Base-by-base conservation (phyloP, 2,888 invertebrate species). In the Synergus japonicus region DNA sequence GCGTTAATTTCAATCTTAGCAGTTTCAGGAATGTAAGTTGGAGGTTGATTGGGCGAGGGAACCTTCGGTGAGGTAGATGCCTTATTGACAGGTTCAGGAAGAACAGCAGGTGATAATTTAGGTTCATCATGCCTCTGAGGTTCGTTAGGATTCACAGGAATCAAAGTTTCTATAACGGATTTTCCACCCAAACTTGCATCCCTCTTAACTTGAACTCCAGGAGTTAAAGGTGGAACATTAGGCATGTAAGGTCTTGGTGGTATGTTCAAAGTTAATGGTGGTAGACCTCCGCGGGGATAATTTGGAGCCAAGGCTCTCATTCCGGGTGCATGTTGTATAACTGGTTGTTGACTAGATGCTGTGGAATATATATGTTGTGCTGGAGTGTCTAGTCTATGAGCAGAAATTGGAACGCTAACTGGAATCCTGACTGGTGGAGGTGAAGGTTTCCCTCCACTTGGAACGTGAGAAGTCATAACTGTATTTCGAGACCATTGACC, bases 41-140 rank as follows among this genome's bases (percentile, higher is more conserved):
- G 92, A 12, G 92, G 92, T 58, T 92, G 92, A 83, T 92, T 92
- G 0, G 92, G 92, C 67, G 92, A 92, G 4, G 92, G 92, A 29
- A 92, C 90, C 73, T 92, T 92, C 0, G 92, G 92, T 9, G 92
- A 92, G 0, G 92, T 92, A 0, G 92, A 92, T 0, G 91, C 89
- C 78, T 92, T 92, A 79, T 87, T 91, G 1, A 88, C 86, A 0
- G 91, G 78, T 64, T 92, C 92, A 0, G 92, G 91, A 49, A 92
- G 87, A 12, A 91, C 85, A 0, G 89, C 89, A 5, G 92, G 90
- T 12, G 92, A 91, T 22, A 92, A 84, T 80, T 92, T 92, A 0
- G 91, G 89, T 65, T 92, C 92, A 18, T 91, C 91, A 77, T 88
- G 77, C 22, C 89, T 85, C 4, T 88, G 78, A 7, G 89, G 87